These are phyloP conservation scores for Sphaerolaimus hirsutus DNA, from an alignment of 2,888 invertebrate genomes.

Conservation along the genomic window DNA sequence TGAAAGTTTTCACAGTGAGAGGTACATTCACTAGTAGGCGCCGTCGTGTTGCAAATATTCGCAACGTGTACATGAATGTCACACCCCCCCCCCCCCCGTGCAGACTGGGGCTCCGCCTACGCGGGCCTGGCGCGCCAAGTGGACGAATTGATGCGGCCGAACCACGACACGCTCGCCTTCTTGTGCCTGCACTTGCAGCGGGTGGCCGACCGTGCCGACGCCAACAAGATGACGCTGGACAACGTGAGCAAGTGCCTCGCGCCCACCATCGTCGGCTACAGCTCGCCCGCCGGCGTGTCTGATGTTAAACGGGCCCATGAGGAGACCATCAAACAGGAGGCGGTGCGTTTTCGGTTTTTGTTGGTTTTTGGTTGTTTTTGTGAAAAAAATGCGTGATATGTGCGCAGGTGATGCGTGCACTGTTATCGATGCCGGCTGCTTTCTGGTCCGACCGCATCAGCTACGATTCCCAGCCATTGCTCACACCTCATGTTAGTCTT, in stretches of 20 bases:
- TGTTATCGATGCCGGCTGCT: slow-evolving; percentile 1
- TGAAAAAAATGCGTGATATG: neutral
- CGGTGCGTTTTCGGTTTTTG: too few species aligned
- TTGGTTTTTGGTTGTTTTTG: too few species aligned
- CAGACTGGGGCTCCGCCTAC: too few species aligned
- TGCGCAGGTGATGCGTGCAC: slow-evolving; percentile 2
- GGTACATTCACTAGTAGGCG: too few species aligned
- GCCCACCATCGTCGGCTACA: slow-evolving; percentile 69
- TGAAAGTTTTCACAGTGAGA: too few species aligned
- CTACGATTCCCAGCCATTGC: neutral
- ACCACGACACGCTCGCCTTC: slow-evolving; percentile 78
- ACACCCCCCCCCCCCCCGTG: too few species aligned
- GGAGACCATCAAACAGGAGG: too few species aligned
- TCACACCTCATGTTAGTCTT: neutral
- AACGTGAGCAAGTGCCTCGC: slow-evolving; percentile 76
- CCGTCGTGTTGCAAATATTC: too few species aligned
- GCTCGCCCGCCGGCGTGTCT: neutral
- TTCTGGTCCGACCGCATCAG: slow-evolving; percentile 1
- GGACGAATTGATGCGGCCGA: slow-evolving; percentile 61
- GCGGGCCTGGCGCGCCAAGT: too few species aligned
- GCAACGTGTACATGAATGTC: too few species aligned
- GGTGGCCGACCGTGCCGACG: slow-evolving; percentile 9
- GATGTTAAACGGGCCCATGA: too few species aligned
- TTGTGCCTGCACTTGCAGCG: slow-evolving; percentile 64
- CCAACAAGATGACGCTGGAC: slow-evolving; percentile 63